Base-by-base conservation (phyloP, 2,888 invertebrate species). In the Meloe dianella region DNA sequence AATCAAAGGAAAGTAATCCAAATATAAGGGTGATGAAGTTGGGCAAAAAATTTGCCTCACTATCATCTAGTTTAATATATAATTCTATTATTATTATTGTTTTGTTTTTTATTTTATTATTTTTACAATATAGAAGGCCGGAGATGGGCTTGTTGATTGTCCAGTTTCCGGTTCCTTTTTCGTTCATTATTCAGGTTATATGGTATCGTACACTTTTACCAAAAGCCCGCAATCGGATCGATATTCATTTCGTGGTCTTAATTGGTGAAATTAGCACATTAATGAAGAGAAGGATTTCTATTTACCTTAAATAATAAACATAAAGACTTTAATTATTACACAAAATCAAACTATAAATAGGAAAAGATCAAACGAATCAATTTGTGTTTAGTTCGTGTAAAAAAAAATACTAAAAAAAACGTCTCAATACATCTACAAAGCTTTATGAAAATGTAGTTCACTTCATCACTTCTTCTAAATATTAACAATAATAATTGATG, bases 111-210 rank as follows among this genome's bases (percentile, higher is more conserved):
- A n/a, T n/a, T n/a, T n/a, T n/a, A n/a, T n/a, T n/a, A n/a, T n/a
- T n/a, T n/a, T 20, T 41, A 41, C 41, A 27, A 56, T 58, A 58
- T 17, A 20, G 47, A 12, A 47, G 47, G 77, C 80, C 82, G 82
- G 82, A 82, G 82, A 82, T 82, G 80, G 76, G 80, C 81, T 73
- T 77, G 71, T 75, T 81, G 82, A 80, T 79, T 78, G 81, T 78
- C 75, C 73, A 73, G 74, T 77, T 79, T 82, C 82, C 82, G 78
- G 77, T 81, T 81, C 80, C 81, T 80, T 78, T 80, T 76, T 79
- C 47, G 22, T 47, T 47, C 20, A 47, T 47, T 47, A 47, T 47
- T 47, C 47, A 20, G 20, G 20, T 20, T 47, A 47, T 47, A 47
- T 10, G 47, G 47, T 35, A 35, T 58, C 58, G 57, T 24, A 57